Percentiles rank a stretch among this genome's conserved stretches.
Conservation (phyloP, 1,140 invertebrate genomes). For the Microplitis mediator region DNA sequence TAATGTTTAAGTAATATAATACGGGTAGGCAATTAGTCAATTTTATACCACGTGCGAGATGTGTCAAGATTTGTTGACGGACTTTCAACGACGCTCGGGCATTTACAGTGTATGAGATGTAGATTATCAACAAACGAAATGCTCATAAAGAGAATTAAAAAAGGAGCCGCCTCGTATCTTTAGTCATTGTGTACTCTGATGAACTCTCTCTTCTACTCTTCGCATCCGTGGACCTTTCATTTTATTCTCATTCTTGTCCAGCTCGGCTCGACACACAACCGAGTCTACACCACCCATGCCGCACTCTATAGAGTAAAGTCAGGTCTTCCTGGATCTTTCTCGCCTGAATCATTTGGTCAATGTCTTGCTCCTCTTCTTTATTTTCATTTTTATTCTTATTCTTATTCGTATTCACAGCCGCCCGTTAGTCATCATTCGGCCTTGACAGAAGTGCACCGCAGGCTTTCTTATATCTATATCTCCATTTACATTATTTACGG, state of each 20-base stretch:
- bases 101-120: too few species aligned
- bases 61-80: too few species aligned
- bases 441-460: conserved; percentile 3
- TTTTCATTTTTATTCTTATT: too few species aligned
- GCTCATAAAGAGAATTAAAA: too few species aligned
- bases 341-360: conserved; percentile 9
- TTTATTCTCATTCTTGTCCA: not conserved
- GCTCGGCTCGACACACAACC: too few species aligned
- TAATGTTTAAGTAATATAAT: too few species aligned
- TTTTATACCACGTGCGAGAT: too few species aligned
- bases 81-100: too few species aligned
- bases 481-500: not conserved
- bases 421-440: not conserved
- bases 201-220: not conserved
- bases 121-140: too few species aligned
- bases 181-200: not conserved
- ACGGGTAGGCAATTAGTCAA: too few species aligned
- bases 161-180: not conserved
- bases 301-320: not conserved
- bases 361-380: not conserved
- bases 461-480: not conserved
- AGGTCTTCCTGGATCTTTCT: not conserved
- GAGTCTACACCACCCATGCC: not conserved
- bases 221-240: not conserved
- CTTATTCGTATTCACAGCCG: not conserved